These are phyloP conservation scores for Helogale parvula DNA, from an alignment of 2,113 vertebrate genomes.

Conservation along the genomic window DNA sequence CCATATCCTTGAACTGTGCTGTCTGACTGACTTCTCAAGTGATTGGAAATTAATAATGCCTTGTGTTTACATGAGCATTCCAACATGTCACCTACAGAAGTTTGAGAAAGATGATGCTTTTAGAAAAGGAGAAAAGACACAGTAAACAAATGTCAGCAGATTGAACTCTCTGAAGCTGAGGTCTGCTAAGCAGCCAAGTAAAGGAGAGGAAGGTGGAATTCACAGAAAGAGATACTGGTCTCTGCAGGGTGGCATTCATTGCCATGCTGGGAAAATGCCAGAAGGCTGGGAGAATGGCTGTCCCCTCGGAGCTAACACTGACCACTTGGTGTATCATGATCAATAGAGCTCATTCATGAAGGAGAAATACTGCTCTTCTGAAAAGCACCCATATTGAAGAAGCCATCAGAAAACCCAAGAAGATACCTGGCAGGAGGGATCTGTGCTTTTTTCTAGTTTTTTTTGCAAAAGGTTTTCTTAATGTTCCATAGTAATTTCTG, in stretches of 20 bases:
- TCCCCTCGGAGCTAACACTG: background rate
- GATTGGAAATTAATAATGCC: background rate
- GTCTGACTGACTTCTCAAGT: background rate
- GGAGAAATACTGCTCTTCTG: constrained; percentile 24
- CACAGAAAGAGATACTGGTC: background rate
- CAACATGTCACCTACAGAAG: background rate
- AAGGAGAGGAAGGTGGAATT: background rate
- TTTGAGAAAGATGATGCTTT: background rate
- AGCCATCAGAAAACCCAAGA: constrained; percentile 18
- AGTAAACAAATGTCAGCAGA: background rate
- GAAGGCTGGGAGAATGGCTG: background rate
- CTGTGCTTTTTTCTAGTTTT: background rate
- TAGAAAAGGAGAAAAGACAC: constrained; percentile 19
- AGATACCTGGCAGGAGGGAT: background rate
- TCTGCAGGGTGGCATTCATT: background rate
- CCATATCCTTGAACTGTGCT: background rate
- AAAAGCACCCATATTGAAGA: background rate
- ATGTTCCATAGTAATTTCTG: background rate
- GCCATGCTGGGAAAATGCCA: background rate
- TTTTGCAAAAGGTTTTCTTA: background rate
- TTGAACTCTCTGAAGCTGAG: background rate
- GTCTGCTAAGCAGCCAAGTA: background rate
- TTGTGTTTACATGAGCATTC: background rate
- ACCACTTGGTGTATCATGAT: background rate
- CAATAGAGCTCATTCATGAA: constrained; percentile 48